Evolutionary conservation across 2,888 invertebrate species (phyloP).

Genomic region (Eupithecia insigniata): DNA sequence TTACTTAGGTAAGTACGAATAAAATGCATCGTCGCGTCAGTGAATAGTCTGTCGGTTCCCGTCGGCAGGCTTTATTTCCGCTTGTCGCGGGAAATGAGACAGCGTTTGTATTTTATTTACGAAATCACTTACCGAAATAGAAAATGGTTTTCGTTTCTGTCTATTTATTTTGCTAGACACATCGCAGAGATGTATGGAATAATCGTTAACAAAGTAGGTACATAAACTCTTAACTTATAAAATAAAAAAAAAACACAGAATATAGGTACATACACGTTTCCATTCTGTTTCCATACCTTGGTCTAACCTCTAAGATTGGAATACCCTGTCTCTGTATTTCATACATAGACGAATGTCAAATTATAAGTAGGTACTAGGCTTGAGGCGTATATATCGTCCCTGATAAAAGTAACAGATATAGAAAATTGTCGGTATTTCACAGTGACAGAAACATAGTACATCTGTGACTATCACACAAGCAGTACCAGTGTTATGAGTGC

Average conservation of each 20-base stretch:
- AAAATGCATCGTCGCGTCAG: constrained; percentile 25
- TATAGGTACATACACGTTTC: background rate
- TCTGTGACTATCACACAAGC: no score
- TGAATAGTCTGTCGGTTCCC: constrained; percentile 28
- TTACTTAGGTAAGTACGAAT: background rate
- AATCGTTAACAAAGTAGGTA: background rate
- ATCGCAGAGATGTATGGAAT: background rate
- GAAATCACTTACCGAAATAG: constrained; percentile 74
- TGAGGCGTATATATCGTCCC: no score
- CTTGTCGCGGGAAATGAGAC: constrained; percentile 77
- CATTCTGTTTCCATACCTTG: background rate
- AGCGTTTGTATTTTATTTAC: constrained; percentile 72
- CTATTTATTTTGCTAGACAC: background rate
- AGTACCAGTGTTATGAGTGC: no score
- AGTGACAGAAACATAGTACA: no score
- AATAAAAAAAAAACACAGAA: background rate
- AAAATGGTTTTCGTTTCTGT: constrained; percentile 53
- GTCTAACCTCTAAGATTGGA: background rate
- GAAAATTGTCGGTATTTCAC: no score
- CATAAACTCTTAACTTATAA: no score
- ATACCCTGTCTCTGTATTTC: background rate
- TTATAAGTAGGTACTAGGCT: background rate
- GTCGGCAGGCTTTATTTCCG: constrained; percentile 77
- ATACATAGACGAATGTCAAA: background rate
- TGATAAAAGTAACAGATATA: no score